phyloP scores from a whole-genome alignment of 1,140 invertebrate species.

The Phymastichus coffea region DNA sequence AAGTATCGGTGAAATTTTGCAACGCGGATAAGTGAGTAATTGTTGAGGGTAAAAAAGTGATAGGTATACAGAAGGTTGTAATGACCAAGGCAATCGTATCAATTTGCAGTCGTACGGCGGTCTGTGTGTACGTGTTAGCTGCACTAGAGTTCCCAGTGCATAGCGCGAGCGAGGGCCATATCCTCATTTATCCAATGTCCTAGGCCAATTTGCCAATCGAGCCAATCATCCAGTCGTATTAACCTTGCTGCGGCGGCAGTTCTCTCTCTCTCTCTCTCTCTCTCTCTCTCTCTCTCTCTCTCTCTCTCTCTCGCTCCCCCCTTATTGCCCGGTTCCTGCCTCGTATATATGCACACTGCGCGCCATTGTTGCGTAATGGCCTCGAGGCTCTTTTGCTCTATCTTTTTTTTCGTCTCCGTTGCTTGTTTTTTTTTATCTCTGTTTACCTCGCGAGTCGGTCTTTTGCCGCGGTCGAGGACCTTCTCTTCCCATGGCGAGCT shows the following conservation, averaged over 20 bases:
- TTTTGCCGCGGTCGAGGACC: too few relatives aligned
- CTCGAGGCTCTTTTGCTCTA: not conserved
- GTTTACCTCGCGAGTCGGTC: too few relatives aligned
- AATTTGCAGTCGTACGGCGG: conserved; percentile 41
- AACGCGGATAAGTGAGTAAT: too few relatives aligned
- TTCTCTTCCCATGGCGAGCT: not conserved
- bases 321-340: not conserved
- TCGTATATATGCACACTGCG: not conserved
- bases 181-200: conserved; percentile 56
- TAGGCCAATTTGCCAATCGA: conserved; percentile 54
- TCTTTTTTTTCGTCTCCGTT: not conserved
- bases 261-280: conserved; percentile 15
- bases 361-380: not conserved
- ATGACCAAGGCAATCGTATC: conserved; percentile 32
- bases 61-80: too few relatives aligned
- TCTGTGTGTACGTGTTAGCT: too few relatives aligned
- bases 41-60: too few relatives aligned
- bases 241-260: conserved; percentile 47
- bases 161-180: conserved; percentile 49
- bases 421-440: not conserved
- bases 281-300: conserved; percentile 10
- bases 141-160: too few relatives aligned
- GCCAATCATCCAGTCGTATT: conserved; percentile 56
- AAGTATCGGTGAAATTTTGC: too few relatives aligned
- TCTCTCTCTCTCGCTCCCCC: not conserved